Evolutionary conservation across 92 coral and sea anemone genomes (phyloP), one percentile per base, ranked within the genome.

Genomic region (Hydrozoanthus gracilis): DNA sequence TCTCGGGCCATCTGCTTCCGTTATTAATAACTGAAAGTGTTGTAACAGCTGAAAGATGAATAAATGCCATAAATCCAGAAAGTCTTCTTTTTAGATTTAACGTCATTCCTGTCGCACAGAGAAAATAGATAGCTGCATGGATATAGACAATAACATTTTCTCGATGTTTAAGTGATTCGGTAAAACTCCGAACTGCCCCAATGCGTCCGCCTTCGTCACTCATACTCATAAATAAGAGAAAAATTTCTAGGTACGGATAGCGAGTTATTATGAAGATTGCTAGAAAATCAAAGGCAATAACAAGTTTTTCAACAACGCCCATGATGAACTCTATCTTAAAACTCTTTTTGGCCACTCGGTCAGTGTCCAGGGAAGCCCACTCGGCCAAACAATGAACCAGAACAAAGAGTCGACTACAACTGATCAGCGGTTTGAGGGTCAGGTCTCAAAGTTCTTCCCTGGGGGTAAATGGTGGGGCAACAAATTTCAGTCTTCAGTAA

Each of bases 81-180:
- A 76, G 87, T 62, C 98, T 88, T 84, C 98, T 86, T 50, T 91
- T 93, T 17, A 92, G 56, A 82, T 97, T 95, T 86, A 97, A 73
- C 7, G 98, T 93, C 99, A 97, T 97, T 8, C 98, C 98, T 2
- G 98, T 95, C 7, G 95, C 99, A 89, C 98, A 95, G 66, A 93
- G 46, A 78, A 97, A 97, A 83, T 90, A 97, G 4, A 97, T 58
- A 9, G 89, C 89, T 3, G 95, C 98, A 71, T 97, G 93, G 48
- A 91, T 10, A 74, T 95, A 97, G 51, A 94, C 91, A 3, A 87
- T 84, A 4, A 89, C 51, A 68, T 93, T 91, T 74, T 94, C 96
- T 56, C 79, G 86, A 8, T 77, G 88, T 80, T 80, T 73, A 17
- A 92, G 77, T 4, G 95, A 90, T 52, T 92, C 93, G 56, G 47